These are phyloP conservation scores for Athetis lepigone DNA, from an alignment of 2,888 invertebrate genomes.

Conservation along the genomic window DNA sequence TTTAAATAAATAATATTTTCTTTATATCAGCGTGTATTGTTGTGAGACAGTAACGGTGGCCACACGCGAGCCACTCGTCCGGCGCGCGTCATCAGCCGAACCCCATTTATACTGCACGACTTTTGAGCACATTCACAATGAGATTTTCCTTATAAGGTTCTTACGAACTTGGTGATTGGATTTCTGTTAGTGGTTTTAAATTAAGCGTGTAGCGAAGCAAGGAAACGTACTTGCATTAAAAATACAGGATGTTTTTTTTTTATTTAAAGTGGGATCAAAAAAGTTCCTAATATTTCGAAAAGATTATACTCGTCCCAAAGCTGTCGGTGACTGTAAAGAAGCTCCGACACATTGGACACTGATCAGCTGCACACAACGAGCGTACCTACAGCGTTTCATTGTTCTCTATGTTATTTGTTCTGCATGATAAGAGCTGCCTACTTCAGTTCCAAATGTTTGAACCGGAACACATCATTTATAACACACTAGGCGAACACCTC, in stretches of 20 bases:
- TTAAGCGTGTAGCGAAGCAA: background rate
- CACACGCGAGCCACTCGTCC: conserved; percentile 85
- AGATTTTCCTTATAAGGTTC: conserved; percentile 25
- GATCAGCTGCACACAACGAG: conserved; percentile 77
- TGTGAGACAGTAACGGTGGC: conserved; percentile 85
- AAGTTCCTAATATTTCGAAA: background rate
- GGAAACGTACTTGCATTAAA: background rate
- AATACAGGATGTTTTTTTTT: no score
- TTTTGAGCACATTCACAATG: conserved; percentile 41
- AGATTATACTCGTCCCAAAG: background rate
- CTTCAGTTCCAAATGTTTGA: conserved; percentile 84
- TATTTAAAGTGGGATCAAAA: background rate
- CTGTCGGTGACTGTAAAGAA: conserved; percentile 73
- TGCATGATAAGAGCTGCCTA: conserved; percentile 85
- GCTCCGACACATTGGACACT: conserved; percentile 64
- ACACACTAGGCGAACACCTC: conserved; percentile 74
- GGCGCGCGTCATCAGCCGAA: conserved; percentile 70
- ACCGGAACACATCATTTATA: conserved; percentile 82
- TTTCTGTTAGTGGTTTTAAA: conserved; percentile 14
- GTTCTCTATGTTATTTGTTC: conserved; percentile 87
- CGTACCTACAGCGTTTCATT: conserved; percentile 84
- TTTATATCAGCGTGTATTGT: conserved; percentile 90
- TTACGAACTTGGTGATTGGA: conserved; percentile 24
- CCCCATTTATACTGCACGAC: conserved; percentile 77
- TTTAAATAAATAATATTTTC: conserved; percentile 90